Evolutionary conservation across 2,888 invertebrate species (phyloP).

Genomic region (Acanthosoma haemorrhoidale): DNA sequence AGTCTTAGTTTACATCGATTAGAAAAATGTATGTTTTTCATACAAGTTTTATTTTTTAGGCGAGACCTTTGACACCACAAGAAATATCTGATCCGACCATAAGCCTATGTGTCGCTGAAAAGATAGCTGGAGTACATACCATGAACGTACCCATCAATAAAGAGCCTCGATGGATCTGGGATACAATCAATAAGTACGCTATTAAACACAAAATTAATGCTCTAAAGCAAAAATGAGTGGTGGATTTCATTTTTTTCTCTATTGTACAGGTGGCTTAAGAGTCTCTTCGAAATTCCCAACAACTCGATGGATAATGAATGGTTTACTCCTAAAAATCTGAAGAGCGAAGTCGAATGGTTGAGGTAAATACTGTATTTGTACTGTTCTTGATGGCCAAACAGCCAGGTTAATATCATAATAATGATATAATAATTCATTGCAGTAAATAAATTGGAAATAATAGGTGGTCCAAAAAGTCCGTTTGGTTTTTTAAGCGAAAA

Average conservation of each 20-base stretch:
- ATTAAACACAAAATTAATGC: not conserved
- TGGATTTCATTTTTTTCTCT: not conserved
- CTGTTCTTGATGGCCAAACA: no score
- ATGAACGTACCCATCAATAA: slow-evolving; percentile 94
- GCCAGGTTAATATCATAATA: no score
- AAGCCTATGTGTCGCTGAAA: slow-evolving; percentile 81
- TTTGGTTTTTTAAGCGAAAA: no score
- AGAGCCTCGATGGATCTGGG: slow-evolving; percentile 92
- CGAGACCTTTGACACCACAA: slow-evolving; percentile 71
- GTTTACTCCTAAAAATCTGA: slow-evolving; percentile 49
- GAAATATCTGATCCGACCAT: slow-evolving; percentile 76
- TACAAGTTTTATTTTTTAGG: no score
- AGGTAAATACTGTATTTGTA: no score
- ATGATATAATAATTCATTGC: no score
- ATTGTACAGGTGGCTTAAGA: slow-evolving; percentile 41
- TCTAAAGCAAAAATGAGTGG: not conserved
- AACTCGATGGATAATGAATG: slow-evolving; percentile 11
- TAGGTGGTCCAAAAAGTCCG: no score
- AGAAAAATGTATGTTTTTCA: no score
- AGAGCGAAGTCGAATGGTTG: slow-evolving; percentile 65
- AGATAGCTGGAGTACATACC: slow-evolving; percentile 87
- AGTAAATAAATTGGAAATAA: no score
- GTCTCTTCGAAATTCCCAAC: slow-evolving; percentile 20
- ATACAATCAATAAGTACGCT: slow-evolving; percentile 71
- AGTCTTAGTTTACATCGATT: no score